Evolutionary conservation across 1,140 invertebrate species (phyloP), one percentile per base, ranked within the genome.

Genomic region (Panagrolaimus sp.): DNA sequence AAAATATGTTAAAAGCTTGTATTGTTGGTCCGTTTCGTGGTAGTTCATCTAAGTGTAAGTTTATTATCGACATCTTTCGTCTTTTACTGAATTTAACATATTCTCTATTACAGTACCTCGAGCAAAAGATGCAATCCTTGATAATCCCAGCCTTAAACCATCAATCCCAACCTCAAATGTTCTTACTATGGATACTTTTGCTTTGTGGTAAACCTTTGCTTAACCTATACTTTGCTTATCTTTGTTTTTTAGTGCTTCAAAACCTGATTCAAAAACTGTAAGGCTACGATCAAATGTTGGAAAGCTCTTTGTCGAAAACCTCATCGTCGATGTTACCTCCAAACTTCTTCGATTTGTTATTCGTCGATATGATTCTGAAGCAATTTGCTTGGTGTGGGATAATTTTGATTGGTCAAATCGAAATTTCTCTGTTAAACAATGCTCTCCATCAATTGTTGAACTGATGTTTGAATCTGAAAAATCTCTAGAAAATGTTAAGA

Each of bases 1-100:
- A 94, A 80, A 92, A 91, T 48, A 89, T 97, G 83, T 85, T 98
- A 44, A 88, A 90, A 71, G 95, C 94, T 85, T 98, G 94, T 85
- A 86, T 90, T 28, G 88, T 98, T 28, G 94, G 94, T 26, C 89
- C 83, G 44, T 80, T 88, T 68, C 76, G 63, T n/a, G 81, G 80
- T 87, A 52, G 77, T 65, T 15, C 79, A 70, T 12, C 71, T 65
- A 43, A 73, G 77, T 46, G 80, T 82, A 48, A 66, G 73, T 67
- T n/a, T 67, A n/a, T 55, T 48, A 32, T 48, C 15, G 15, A 24
- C 17, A n/a, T n/a, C n/a, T n/a, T n/a, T n/a, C n/a, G n/a, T n/a
- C 28, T 28, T 26, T 26, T 14, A 8, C 1, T 38, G 12, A 26
- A 17, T 28, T 66, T 65, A n/a, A 21, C 17, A 52, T 8, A 26